Conservation (phyloP, 2,113 vertebrate species). For the Theropithecus gelada region DNA sequence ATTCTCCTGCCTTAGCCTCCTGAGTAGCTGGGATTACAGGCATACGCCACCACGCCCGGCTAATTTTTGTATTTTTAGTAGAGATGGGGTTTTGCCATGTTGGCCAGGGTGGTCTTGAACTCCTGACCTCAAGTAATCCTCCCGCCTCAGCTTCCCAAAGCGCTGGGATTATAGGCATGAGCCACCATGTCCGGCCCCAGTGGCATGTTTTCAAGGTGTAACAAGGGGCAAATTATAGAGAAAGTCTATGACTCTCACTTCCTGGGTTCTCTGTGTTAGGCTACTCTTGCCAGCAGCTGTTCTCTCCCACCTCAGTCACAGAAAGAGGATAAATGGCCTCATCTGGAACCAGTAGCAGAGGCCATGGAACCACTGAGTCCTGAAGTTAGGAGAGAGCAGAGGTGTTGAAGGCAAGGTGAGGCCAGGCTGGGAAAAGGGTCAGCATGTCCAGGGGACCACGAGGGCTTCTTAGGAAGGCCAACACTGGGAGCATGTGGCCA, state of each 20-base stretch:
- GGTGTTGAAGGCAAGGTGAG: fast-evolving
- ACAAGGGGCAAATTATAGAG: neutral
- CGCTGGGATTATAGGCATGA: too few species aligned
- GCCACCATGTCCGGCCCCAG: too few species aligned
- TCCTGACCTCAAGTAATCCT: too few species aligned
- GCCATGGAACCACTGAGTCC: neutral
- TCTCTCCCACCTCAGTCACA: neutral
- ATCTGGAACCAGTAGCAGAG: neutral
- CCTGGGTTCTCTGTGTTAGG: neutral
- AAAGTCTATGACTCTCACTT: neutral
- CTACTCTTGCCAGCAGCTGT: neutral
- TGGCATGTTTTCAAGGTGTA: neutral
- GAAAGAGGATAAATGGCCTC: neutral
- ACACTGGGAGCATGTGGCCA: neutral
- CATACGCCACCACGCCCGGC: too few species aligned
- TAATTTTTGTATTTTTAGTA: too few species aligned
- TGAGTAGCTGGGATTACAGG: too few species aligned
- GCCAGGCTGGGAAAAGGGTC: neutral
- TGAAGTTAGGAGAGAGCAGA: neutral
- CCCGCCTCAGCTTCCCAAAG: too few species aligned
- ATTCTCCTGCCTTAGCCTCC: too few species aligned
- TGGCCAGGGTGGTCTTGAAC: too few species aligned
- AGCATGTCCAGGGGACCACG: neutral
- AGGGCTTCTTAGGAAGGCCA: neutral
- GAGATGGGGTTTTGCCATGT: too few species aligned